These are phyloP conservation scores for Dynastes tityus DNA, from an alignment of 2,888 invertebrate genomes.

Conservation along the genomic window DNA sequence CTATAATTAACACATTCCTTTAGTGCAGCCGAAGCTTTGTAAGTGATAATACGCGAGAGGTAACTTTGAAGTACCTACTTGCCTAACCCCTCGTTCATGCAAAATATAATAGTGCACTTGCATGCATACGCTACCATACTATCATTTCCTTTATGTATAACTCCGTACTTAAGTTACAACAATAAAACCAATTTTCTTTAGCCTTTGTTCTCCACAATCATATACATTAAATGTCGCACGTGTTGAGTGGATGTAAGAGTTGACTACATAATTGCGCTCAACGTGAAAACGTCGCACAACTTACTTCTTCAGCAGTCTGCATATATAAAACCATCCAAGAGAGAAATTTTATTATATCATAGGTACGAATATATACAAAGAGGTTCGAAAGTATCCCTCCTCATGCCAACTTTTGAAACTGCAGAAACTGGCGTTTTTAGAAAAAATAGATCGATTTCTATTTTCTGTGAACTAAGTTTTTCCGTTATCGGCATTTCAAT, in stretches of 20 bases:
- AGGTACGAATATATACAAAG: too few species aligned
- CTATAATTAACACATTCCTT: slow-evolving; percentile 6
- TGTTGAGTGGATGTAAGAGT: slow-evolving; percentile 20
- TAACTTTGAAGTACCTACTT: neutral
- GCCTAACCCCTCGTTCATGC: neutral
- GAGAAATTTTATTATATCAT: too few species aligned
- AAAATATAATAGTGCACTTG: slow-evolving; percentile 24
- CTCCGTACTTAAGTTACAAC: slow-evolving; percentile 13
- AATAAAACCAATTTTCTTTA: slow-evolving; percentile 35
- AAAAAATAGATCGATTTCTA: too few species aligned
- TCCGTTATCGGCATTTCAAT: too few species aligned
- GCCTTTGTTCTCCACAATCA: slow-evolving; percentile 17
- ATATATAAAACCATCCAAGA: neutral
- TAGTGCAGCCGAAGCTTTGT: neutral
- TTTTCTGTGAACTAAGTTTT: too few species aligned
- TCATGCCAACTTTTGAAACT: too few species aligned
- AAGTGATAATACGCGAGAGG: slow-evolving; percentile 5
- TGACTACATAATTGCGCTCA: slow-evolving; percentile 16
- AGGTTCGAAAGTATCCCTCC: too few species aligned
- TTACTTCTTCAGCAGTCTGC: neutral
- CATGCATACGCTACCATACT: slow-evolving; percentile 12
- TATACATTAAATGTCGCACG: slow-evolving; percentile 19
- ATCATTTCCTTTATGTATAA: slow-evolving; percentile 20
- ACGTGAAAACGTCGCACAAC: neutral
- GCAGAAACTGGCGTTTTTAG: too few species aligned